A percentile compares a stretch with the other conserved stretches of the same genome.
These are phyloP conservation scores for Dendrophyllia cribrosa DNA, from an alignment of 64 coral and sea anemone genomes.

Conservation along the genomic window DNA sequence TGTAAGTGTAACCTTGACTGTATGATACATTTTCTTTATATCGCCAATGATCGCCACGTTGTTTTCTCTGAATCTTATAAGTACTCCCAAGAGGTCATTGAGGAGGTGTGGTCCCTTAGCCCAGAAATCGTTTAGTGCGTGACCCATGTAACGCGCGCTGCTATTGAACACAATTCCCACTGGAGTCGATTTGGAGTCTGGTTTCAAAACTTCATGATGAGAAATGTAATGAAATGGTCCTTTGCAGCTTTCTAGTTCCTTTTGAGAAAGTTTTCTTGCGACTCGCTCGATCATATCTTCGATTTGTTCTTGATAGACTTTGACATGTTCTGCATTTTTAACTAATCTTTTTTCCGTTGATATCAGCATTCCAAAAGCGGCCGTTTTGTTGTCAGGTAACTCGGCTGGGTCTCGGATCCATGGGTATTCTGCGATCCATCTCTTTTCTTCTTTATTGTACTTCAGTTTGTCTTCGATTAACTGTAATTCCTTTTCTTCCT, in stretches of 20 bases:
- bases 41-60: background rate
- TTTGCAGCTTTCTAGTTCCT: slow-evolving; percentile 8
- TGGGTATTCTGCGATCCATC: slow-evolving; percentile 36
- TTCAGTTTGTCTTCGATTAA: slow-evolving; percentile 50
- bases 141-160: slow-evolving; percentile 24
- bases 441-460: slow-evolving; percentile 17
- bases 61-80: background rate
- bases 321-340: slow-evolving; percentile 38
- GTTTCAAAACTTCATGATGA: slow-evolving; percentile 28
- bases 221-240: slow-evolving; percentile 23
- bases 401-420: slow-evolving; percentile 48
- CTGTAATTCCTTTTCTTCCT: slow-evolving; percentile 44
- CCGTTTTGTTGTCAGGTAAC: slow-evolving; percentile 52
- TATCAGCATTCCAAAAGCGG: slow-evolving; percentile 26
- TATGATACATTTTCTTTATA: slow-evolving; percentile 36
- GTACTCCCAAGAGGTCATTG: background rate
- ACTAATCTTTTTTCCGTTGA: slow-evolving; percentile 66
- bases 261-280: slow-evolving; percentile 11
- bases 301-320: slow-evolving; percentile 65
- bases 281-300: slow-evolving; percentile 41
- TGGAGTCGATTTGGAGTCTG: slow-evolving; percentile 34
- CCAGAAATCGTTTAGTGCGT: slow-evolving; percentile 16
- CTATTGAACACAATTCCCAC: slow-evolving; percentile 30
- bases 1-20: background rate
- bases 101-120: slow-evolving; percentile 23